Evolutionary conservation across 2,797 vertebrate genomes (phyloP), one percentile per base, ranked within the genome.

Genomic region (Danio jaintianensis): DNA sequence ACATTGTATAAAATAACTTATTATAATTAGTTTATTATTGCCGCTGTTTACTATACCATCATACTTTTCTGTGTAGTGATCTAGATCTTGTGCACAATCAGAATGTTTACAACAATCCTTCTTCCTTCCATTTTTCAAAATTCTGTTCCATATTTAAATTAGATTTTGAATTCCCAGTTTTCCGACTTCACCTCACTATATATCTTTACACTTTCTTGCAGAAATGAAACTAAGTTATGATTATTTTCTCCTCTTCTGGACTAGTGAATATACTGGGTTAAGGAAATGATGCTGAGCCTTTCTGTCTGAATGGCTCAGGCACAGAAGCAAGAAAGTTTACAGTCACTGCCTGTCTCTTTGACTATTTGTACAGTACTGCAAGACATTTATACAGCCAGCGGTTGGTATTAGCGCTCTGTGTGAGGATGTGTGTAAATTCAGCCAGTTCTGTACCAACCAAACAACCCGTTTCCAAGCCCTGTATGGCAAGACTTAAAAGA

Each of bases 401-500:
- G 72, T 56, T 68, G 63, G 71, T 55, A 75, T 59, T 22, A 52
- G 77, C 18, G 3, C 40, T 58, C 43, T 56, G 43, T 42, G 36
- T n/a, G 59, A 42, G 68, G 53, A 58, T 16, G 45, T n/a, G 45
- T 71, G 58, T 71, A 67, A 64, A 69, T 53, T 61, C 50, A 64
- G 48, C 22, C 42, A 45, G 66, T 56, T 75, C 56, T 63, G 13
- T 56, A 55, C 55, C 50, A 20, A 50, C 79, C 47, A 47, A 77
- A 67, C 20, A 36, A 7, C 38, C 22, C 52, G 36, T 67, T 66
- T 47, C 63, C 53, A 67, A 67, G 75, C 56, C 40, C 18, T 56
- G n/a, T 40, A 52, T 50, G 79, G 79, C 72, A 61, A 48, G n/a
- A 69, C 56, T 76, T 75, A 50, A 77, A 47, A 72, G 67, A 66